phyloP scores from a whole-genome alignment of 2,113 vertebrate genomes.

The Gobio gobio region DNA sequence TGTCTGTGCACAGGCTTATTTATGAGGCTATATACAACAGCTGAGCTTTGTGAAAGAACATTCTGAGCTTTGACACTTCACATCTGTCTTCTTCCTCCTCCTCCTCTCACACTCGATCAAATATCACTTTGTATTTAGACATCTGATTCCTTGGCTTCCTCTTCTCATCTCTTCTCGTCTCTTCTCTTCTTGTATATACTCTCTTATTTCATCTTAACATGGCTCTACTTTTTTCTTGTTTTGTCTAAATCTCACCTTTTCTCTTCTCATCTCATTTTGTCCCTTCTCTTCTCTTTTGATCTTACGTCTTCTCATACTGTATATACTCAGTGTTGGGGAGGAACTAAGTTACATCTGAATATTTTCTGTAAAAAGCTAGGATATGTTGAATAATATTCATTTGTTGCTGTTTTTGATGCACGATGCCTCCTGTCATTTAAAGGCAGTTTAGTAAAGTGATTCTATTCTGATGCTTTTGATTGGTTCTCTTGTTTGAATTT shows the following conservation, averaged over 20 bases:
- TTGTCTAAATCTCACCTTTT: neutral
- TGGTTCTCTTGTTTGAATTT: too few relatives aligned
- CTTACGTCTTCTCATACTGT: neutral
- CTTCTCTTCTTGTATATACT: neutral
- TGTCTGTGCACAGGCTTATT: conserved; percentile 48
- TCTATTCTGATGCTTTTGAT: too few relatives aligned
- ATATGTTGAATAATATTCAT: too few relatives aligned
- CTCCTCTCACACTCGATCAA: neutral
- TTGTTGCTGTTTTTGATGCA: too few relatives aligned
- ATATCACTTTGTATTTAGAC: conserved; percentile 12
- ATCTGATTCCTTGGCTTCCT: neutral
- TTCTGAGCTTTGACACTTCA: conserved; percentile 22
- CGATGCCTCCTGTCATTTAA: too few relatives aligned
- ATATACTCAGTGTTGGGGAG: too few relatives aligned
- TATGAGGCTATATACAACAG: conserved; percentile 44
- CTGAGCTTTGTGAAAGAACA: conserved; percentile 41
- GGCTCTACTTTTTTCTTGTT: neutral
- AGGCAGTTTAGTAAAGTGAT: too few relatives aligned
- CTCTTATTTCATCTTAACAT: neutral
- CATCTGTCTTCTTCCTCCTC: conserved; percentile 31
- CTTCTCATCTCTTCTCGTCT: neutral
- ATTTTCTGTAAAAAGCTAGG: too few relatives aligned
- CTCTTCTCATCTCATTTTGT: neutral
- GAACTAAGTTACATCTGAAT: too few relatives aligned
- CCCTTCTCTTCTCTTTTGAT: neutral